Evolutionary conservation across 2,113 vertebrate genomes (phyloP).

Genomic region (Notarius lentiginosus): DNA sequence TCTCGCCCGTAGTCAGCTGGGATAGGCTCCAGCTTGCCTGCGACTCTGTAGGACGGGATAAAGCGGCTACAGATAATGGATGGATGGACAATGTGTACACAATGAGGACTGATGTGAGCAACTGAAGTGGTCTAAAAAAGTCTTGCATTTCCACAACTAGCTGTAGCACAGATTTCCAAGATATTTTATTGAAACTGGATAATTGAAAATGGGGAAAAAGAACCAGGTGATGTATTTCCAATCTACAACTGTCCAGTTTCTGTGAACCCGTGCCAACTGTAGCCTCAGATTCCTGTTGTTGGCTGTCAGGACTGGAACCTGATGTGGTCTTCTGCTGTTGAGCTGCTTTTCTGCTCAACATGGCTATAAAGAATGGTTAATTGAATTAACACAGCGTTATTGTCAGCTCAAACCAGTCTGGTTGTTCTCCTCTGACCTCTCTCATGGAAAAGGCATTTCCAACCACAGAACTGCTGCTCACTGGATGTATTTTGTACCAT

Average conservation of each 20-base stretch:
- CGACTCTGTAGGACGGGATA: too few species aligned
- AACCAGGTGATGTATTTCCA: not conserved
- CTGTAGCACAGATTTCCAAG: not conserved
- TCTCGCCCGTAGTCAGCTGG: too few species aligned
- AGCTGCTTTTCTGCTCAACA: not conserved
- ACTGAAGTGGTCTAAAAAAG: not conserved
- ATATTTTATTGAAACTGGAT: not conserved
- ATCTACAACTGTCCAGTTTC: not conserved
- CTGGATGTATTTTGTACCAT: not conserved
- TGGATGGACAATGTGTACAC: not conserved
- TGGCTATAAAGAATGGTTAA: not conserved
- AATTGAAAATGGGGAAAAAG: not conserved
- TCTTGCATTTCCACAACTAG: not conserved
- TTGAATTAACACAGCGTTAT: not conserved
- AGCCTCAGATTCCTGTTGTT: not conserved
- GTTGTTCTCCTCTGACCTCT: not conserved
- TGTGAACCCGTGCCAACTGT: not conserved
- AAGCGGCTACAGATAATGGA: too few species aligned
- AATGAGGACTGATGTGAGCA: not conserved
- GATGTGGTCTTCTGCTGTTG: not conserved
- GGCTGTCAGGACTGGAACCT: not conserved
- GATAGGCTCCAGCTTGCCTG: too few species aligned
- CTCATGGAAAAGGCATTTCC: not conserved
- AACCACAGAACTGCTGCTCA: not conserved
- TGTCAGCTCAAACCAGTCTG: not conserved